phyloP scores from a whole-genome alignment of 2,797 vertebrate genomes.

The Tenualosa thibaudeaui region DNA sequence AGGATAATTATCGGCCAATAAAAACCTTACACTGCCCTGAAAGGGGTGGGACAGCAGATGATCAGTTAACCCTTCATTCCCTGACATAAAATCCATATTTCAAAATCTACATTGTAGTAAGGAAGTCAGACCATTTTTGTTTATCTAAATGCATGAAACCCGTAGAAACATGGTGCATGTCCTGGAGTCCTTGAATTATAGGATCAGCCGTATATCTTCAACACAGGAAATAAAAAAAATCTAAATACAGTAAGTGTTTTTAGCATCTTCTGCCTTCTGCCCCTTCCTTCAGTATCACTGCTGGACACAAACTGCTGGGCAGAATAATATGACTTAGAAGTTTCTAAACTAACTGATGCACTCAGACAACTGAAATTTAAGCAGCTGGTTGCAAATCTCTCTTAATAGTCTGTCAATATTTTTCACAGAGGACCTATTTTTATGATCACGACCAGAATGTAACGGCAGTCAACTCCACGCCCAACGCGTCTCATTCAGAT shows the following conservation, averaged over 20 bases:
- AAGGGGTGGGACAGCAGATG: neutral
- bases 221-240: neutral
- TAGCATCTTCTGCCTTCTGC: neutral
- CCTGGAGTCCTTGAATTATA: too few species aligned
- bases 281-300: neutral
- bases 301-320: neutral
- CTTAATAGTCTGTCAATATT: neutral
- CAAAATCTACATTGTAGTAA: neutral
- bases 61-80: conserved; percentile 10
- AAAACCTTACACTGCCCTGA: neutral
- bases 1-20: conserved; percentile 2
- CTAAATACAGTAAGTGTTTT: neutral
- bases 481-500: neutral
- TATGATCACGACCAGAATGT: neutral
- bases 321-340: neutral
- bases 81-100: neutral
- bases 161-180: neutral
- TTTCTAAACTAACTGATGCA: neutral
- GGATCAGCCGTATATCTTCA: too few species aligned
- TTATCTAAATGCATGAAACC: neutral
- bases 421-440: neutral
- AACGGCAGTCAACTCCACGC: neutral
- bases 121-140: neutral
- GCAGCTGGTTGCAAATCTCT: neutral
- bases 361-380: neutral